Base-by-base conservation (phyloP, 2,888 invertebrate species). In the Linnaemya tessellans region DNA sequence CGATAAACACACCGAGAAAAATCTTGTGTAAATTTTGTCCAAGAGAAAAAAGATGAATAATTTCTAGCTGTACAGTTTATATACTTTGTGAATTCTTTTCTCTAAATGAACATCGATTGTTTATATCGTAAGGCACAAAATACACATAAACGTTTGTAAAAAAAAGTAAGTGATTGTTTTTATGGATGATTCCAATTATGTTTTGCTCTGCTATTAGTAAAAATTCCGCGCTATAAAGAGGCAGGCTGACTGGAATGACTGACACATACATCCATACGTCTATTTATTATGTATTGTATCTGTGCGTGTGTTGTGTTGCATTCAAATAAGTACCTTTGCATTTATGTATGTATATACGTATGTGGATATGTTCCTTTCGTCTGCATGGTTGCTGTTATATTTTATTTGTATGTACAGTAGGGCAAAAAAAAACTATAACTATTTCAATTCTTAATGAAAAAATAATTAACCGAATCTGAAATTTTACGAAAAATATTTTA, bases 361-460 rank as follows among this genome's bases (percentile, higher is more conserved):
- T 38, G 38, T 38, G 8, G 1, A 10, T 38, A 8, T 38, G 30
- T 30, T 30, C 30, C 30, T 71, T 82, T 82, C 51, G 81, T 70
- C 51, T 70, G 74, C 41, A 30, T 67, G 80, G 41, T 54, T 75
- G 25, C 18, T 43, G 43, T 54, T 10, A 41, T 25, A 38, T 54
- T 62, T 67, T 68, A 38, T 38, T 38, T 38, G 13, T 9, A 41
- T 71, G 88, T 88, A 88, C 88, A 88, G 88, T 88, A 87, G 87
- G 87, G 87, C 80, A 84, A 80, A 82, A 71, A 81, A 80, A 85
- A 71, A 71, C 77, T 80, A 78, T 49, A 74, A 56, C 9, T 46
- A 18, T 49, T 60, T 62, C 9, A 77, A 58, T 46, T 54, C 15
- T 54, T 60, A 11, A 9, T 51, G n/a, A 51, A 30, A 30, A 30